Conservation (phyloP, 1,140 invertebrate species). For the Drosophila ananassae region DNA sequence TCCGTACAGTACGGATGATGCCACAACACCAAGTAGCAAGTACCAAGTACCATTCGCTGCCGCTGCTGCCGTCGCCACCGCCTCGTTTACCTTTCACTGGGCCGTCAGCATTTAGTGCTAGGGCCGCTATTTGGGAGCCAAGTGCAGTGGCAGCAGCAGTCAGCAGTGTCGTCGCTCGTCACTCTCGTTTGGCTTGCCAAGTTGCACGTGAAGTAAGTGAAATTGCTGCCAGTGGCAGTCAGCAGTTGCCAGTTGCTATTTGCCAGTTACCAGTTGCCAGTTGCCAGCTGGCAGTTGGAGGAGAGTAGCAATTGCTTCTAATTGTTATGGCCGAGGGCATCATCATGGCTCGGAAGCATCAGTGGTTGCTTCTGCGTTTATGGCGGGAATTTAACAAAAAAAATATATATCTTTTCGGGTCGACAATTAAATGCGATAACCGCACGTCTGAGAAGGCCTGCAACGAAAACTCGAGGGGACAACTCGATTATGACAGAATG, state of each 20-base stretch:
- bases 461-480: slow-evolving; percentile 22
- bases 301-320: slow-evolving; percentile 77
- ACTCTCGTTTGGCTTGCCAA: slow-evolving; percentile 25
- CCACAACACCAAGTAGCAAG: slow-evolving; percentile 13
- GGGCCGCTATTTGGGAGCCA: slow-evolving; percentile 47
- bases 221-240: slow-evolving; percentile 44
- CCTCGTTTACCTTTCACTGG: slow-evolving; percentile 25
- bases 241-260: slow-evolving; percentile 16
- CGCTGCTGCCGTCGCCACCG: too few relatives aligned
- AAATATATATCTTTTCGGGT: slow-evolving; percentile 58
- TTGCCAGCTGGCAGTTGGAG: slow-evolving; percentile 43
- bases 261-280: slow-evolving; percentile 35
- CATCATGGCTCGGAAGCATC: slow-evolving; percentile 33
- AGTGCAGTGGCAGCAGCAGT: slow-evolving; percentile 52
- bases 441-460: slow-evolving; percentile 18
- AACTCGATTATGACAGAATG: slow-evolving; percentile 64
- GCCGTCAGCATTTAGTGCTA: slow-evolving; percentile 32
- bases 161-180: slow-evolving; percentile 48
- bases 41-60: not conserved
- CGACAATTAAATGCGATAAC: slow-evolving; percentile 68
- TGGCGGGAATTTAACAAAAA: slow-evolving; percentile 37
- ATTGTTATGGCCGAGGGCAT: slow-evolving; percentile 65
- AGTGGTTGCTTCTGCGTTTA: slow-evolving; percentile 23
- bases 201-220: slow-evolving; percentile 59
- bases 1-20: not conserved